Conservation (phyloP, 2,113 vertebrate genomes). For the Malurus cyaneus region DNA sequence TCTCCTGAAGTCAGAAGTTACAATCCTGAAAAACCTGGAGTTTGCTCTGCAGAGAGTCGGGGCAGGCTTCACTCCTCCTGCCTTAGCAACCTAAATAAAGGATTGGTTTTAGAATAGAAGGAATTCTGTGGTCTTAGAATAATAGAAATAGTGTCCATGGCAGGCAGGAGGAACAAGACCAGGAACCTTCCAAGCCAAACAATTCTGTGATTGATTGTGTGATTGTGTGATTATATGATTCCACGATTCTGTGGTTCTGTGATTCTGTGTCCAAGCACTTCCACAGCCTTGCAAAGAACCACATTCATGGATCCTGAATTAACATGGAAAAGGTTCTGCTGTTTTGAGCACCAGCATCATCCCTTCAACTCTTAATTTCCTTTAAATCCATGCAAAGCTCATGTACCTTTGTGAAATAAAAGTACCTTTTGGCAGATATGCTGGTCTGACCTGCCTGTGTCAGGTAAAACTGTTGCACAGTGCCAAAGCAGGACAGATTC, state of each 20-base stretch:
- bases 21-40: background rate
- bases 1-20: background rate
- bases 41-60: too few species aligned
- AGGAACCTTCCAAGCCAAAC: background rate
- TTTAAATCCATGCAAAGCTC: fast-evolving
- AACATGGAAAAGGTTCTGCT: background rate
- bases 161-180: background rate
- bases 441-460: background rate
- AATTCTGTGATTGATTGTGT: background rate
- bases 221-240: background rate
- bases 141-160: background rate
- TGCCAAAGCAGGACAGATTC: fast-evolving
- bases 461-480: background rate
- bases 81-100: background rate
- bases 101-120: background rate
- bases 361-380: background rate
- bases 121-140: background rate
- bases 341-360: background rate
- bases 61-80: background rate
- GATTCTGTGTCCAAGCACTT: background rate
- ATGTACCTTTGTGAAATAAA: background rate
- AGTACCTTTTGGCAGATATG: fast-evolving
- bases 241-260: background rate
- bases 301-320: background rate
- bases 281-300: background rate